phyloP scores from a whole-genome alignment of 2,113 vertebrate genomes.

The Bufo gargarizans region DNA sequence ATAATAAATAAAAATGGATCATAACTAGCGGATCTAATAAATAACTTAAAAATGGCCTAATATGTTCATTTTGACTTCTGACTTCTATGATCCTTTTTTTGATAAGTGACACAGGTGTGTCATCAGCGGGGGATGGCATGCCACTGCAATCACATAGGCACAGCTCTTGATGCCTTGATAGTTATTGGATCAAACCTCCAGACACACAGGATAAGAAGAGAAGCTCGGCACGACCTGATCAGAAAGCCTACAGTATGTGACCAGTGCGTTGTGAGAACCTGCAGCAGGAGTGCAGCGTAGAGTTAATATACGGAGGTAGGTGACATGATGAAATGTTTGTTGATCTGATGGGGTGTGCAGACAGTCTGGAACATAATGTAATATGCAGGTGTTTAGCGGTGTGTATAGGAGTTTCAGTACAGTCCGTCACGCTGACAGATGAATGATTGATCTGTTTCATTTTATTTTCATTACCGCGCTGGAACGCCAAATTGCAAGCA shows the following conservation, averaged over 20 bases:
- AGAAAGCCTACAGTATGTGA: background rate
- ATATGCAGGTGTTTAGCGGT: slow-evolving; percentile 28
- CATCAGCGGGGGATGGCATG: no score
- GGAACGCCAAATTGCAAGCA: background rate
- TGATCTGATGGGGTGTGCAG: background rate
- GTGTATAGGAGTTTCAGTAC: background rate
- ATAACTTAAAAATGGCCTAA: no score
- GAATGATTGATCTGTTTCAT: slow-evolving; percentile 34
- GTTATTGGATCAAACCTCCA: no score
- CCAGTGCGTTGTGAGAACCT: background rate
- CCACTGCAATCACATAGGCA: no score
- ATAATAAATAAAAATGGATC: no score
- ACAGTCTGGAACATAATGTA: slow-evolving; percentile 20
- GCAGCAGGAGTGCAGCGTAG: background rate
- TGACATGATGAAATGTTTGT: background rate
- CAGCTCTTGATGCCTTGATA: no score
- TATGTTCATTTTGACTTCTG: no score
- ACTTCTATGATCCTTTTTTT: no score
- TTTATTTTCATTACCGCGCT: slow-evolving; percentile 17
- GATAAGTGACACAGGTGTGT: no score
- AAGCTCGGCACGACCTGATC: background rate
- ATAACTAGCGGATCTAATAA: no score
- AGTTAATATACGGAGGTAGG: background rate
- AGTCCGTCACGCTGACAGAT: background rate
- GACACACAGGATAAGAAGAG: background rate